Evolutionary conservation across 2,797 vertebrate genomes (phyloP).

Genomic region (Brachymystax lenok): DNA sequence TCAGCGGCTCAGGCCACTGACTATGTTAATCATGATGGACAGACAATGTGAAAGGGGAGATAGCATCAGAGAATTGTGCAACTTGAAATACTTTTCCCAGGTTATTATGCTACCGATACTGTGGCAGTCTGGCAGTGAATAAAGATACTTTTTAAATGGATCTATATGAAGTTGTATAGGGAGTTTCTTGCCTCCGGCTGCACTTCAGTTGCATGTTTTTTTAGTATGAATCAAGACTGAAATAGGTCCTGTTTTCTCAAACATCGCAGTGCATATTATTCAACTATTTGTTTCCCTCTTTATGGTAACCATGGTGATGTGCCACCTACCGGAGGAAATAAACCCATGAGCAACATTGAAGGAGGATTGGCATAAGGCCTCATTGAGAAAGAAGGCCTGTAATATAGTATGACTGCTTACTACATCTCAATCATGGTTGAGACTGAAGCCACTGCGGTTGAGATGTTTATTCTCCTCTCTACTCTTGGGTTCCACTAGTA

Average conservation of each 20-base stretch:
- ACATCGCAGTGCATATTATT: conserved; percentile 25
- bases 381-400: conserved; percentile 9
- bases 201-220: conserved; percentile 12
- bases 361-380: conserved; percentile 10
- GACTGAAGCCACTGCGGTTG: not conserved
- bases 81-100: too few species aligned
- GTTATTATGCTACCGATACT: not conserved
- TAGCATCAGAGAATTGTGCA: not conserved
- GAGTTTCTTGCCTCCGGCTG: not conserved
- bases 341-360: conserved; percentile 34
- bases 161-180: not conserved
- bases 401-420: not conserved
- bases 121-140: not conserved
- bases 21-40: conserved; percentile 23
- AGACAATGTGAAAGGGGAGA: not conserved
- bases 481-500: not conserved
- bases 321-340: conserved; percentile 31
- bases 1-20: conserved; percentile 5
- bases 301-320: conserved; percentile 53
- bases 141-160: not conserved
- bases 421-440: not conserved
- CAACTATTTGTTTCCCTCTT: conserved; percentile 54
- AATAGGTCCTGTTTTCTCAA: not conserved
- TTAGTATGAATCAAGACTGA: conserved; percentile 38
- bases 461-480: conserved; percentile 8